phyloP scores from a whole-genome alignment of 1,140 invertebrate genomes.

The Drosophila novamexicana region DNA sequence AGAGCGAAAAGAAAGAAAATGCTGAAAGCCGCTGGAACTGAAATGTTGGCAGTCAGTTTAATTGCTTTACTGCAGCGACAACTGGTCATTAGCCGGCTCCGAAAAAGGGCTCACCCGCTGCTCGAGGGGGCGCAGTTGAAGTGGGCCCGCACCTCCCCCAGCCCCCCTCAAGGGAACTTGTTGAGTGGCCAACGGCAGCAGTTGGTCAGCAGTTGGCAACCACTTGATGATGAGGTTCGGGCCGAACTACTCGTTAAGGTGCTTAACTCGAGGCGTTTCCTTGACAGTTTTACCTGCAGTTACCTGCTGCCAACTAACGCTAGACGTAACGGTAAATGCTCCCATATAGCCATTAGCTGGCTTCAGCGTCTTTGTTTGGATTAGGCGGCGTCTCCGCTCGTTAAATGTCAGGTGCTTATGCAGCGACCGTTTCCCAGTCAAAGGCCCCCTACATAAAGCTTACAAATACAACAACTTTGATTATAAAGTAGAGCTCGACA shows the following conservation, averaged over 20 bases:
- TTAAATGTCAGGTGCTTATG: conserved; percentile 1
- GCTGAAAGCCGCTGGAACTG: conserved; percentile 43
- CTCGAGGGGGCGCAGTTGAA: not conserved
- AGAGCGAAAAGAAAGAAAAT: conserved; percentile 50
- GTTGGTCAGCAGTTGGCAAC: conserved; percentile 27
- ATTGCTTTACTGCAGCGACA: conserved; percentile 58
- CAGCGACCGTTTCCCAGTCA: conserved; percentile 1
- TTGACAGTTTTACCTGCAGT: conserved; percentile 28
- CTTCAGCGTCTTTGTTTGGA: conserved; percentile 57
- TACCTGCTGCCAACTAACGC: conserved; percentile 21
- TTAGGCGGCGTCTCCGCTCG: conserved; percentile 7
- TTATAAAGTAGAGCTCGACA: no score
- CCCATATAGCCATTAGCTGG: conserved; percentile 45
- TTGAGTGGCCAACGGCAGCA: conserved; percentile 46
- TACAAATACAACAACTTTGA: no score
- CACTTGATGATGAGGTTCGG: conserved; percentile 14
- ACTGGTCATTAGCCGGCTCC: conserved; percentile 61
- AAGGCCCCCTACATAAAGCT: not conserved
- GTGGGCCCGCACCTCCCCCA: no score
- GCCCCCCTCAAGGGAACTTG: conserved; percentile 41
- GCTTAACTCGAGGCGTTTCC: conserved; percentile 66
- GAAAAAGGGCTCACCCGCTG: not conserved
- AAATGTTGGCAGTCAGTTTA: conserved; percentile 63
- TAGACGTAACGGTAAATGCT: conserved; percentile 7
- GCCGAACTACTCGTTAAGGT: conserved; percentile 66